phyloP scores from a whole-genome alignment of 2,888 invertebrate genomes.

The Drosophila kanekoi region DNA sequence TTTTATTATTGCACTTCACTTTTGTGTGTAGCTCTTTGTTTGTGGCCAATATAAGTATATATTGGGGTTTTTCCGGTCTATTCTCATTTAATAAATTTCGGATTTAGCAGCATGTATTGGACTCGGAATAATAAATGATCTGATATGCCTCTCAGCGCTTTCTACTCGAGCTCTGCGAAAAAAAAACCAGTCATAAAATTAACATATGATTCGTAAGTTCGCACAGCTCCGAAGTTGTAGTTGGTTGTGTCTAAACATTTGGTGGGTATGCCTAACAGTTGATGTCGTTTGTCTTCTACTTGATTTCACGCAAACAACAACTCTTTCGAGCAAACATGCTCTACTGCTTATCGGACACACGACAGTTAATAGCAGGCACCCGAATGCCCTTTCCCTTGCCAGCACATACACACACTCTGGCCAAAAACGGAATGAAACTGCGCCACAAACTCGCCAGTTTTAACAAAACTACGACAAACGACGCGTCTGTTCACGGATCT shows the following conservation, averaged over 20 bases:
- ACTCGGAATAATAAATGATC: slow-evolving; percentile 9
- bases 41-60: slow-evolving; percentile 13
- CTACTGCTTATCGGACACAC: slow-evolving; percentile 34
- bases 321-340: neutral
- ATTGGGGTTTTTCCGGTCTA: slow-evolving; percentile 5
- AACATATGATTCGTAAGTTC: slow-evolving; percentile 33
- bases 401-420: slow-evolving; percentile 38
- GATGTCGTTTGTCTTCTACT: neutral
- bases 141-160: slow-evolving; percentile 13
- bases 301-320: neutral
- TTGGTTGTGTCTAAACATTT: neutral
- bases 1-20: slow-evolving; percentile 35
- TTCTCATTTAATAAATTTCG: slow-evolving; percentile 10
- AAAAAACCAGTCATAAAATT: slow-evolving; percentile 33
- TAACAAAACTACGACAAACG: slow-evolving; percentile 45
- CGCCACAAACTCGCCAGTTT: slow-evolving; percentile 66
- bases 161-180: slow-evolving; percentile 5
- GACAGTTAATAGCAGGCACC: slow-evolving; percentile 6
- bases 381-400: slow-evolving; percentile 25
- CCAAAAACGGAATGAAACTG: slow-evolving; percentile 64
- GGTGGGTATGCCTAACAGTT: neutral
- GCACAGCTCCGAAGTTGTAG: slow-evolving; percentile 6
- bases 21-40: slow-evolving; percentile 3
- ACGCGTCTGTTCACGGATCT: slow-evolving; percentile 34
- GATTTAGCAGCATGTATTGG: neutral